Evolutionary conservation across 2,888 invertebrate species (phyloP), one percentile per base, ranked within the genome.

Genomic region (Idaea aversata): DNA sequence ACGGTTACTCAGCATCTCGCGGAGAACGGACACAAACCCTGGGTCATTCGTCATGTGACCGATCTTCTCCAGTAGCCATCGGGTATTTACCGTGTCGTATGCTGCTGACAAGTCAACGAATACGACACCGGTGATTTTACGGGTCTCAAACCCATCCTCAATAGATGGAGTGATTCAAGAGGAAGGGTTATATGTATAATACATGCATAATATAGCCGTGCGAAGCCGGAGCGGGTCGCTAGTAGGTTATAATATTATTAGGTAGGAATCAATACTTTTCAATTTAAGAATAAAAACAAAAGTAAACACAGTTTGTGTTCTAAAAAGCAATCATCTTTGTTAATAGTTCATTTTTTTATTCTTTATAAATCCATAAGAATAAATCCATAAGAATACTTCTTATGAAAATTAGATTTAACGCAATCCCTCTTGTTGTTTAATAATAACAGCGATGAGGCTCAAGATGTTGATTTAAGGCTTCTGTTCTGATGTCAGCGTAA

Each of bases 391-490:
- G 25, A 47, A 47, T 47, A 47, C 47, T 47, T 47, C 47, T 74
- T 68, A 77, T 76, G 76, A 77, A 78, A 81, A 84, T 82, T 81
- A 80, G 77, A 81, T 84, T 76, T 76, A 70, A 69, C 71, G 64
- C 72, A 58, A 65, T 69, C 47, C 47, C 47, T 65, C 65, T 62
- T 58, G 73, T 77, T 73, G 72, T 70, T 70, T 74, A 76, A 75
- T 80, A 79, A 80, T 77, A 77, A 78, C 75, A 73, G 73, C 71
- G 69, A 47, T 10, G 72, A 69, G 72, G 73, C 69, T 75, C 70
- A 71, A 47, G 63, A 65, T 65, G 73, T 69, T 66, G 72, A 69
- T 76, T 75, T 73, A 72, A 74, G 75, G 76, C 74, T 78, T 77
- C 75, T 70, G 64, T 73, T 47, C 7, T 47, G 47, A 47, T 47